Base-by-base conservation (phyloP, 2,888 invertebrate genomes). In the Tinea semifulvella region DNA sequence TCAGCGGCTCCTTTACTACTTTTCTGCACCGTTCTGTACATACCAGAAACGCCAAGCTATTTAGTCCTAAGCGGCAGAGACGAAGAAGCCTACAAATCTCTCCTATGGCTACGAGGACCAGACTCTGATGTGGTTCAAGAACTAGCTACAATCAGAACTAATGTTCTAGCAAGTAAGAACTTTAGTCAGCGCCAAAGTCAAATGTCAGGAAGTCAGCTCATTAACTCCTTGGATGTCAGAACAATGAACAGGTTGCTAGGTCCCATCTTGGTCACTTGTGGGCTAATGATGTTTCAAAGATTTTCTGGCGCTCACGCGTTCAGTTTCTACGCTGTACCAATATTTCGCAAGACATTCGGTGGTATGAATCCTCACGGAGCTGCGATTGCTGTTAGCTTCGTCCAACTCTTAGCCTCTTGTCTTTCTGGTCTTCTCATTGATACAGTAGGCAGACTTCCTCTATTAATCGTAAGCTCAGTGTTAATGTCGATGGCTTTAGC, bases 1-100 rank as follows among this genome's bases (percentile, higher is more conserved):
- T 88, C 91, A 6, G 82, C 91, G 26, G 90, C 91, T 6, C 91
- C 93, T 1, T 77, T 91, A 44, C 84, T 91, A 48, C 85, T 92
- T 48, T 89, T 92, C 67, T 77, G 90, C 49, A 87, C 89, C 4
- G 87, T 91, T 46, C 84, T 90, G 43, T 88, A 88, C 63, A 88
- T 94, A 58, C 95, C 95, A 20, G 96, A 96, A 76, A 94, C 94
- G 27, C 96, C 96, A 11, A 90, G 92, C 60, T 92, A 89, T 67
- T 83, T 93, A 48, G 88, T 92, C 2, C 82, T 92, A 1, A 86
- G 88, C 45, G 92, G 92, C 1, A 84, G 87, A 58, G 91, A 92
- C 56, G 85, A 87, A 49, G 82, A 82, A 53, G 82, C 82, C 0
- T 81, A 81, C 51, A 80, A 81, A 59, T 89, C 94, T 26, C 72